These are phyloP conservation scores for Drosophila lacicola DNA, from an alignment of 2,888 invertebrate genomes.

Conservation along the genomic window DNA sequence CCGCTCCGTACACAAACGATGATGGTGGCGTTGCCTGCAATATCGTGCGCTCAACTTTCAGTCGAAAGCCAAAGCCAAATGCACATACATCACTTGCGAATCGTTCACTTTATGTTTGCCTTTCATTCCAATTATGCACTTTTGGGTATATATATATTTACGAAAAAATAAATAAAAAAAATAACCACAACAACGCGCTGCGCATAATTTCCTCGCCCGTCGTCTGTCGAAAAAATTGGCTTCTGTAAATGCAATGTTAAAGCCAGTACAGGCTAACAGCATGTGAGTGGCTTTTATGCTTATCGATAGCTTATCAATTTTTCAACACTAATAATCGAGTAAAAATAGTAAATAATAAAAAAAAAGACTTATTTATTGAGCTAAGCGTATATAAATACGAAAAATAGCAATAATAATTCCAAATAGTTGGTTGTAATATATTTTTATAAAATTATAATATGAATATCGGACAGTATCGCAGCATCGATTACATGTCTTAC, in stretches of 20 bases:
- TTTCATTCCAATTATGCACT: conserved; percentile 54
- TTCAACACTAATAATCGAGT: background rate
- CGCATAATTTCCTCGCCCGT: conserved; percentile 70
- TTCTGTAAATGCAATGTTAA: conserved; percentile 44
- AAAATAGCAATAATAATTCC: background rate
- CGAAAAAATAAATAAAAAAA: conserved; percentile 73
- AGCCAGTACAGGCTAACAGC: background rate
- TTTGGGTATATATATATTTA: conserved; percentile 52
- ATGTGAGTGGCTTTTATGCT: background rate
- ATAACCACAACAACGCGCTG: conserved; percentile 66
- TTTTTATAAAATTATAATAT: too few relatives aligned
- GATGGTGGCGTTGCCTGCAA: conserved; percentile 51
- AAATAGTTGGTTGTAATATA: background rate
- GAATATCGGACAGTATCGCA: too few relatives aligned
- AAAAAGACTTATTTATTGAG: too few relatives aligned
- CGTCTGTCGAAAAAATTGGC: conserved; percentile 40
- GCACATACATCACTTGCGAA: conserved; percentile 44
- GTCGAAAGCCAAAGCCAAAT: conserved; percentile 34
- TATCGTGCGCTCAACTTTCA: conserved; percentile 48
- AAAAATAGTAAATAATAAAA: background rate
- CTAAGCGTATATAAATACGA: too few relatives aligned
- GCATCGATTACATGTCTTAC: background rate
- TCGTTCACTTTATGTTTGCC: conserved; percentile 43
- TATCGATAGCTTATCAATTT: conserved; percentile 24
- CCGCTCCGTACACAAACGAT: conserved; percentile 25